phyloP scores from a whole-genome alignment of 2,888 invertebrate species.

The Acrobasis suavella region DNA sequence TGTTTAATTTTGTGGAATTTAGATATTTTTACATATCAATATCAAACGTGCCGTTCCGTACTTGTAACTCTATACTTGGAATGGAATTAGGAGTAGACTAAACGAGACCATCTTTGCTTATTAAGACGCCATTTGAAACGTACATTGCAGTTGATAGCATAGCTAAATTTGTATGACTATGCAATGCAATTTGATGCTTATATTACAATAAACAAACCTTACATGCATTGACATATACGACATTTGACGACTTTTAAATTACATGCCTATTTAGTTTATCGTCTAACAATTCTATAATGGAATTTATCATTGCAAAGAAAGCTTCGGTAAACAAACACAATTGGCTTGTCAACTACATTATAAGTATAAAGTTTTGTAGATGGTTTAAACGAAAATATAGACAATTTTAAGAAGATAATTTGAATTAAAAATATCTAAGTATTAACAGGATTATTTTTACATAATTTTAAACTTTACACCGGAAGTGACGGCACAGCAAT shows the following conservation, averaged over 20 bases:
- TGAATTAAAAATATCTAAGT: too few species aligned
- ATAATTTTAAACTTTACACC: too few species aligned
- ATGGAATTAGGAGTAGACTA: slow-evolving; percentile 39
- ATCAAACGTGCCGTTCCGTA: slow-evolving; percentile 18
- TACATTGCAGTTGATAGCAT: slow-evolving; percentile 63
- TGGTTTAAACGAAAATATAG: too few species aligned
- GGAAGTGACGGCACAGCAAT: too few species aligned
- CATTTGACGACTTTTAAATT: slow-evolving; percentile 44
- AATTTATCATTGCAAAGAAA: too few species aligned
- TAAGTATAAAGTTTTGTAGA: too few species aligned
- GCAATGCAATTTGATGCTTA: slow-evolving; percentile 43
- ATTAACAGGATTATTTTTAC: too few species aligned
- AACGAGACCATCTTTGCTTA: slow-evolving; percentile 47
- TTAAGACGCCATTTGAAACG: slow-evolving; percentile 56
- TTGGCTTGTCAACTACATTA: too few species aligned
- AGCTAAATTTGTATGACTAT: slow-evolving; percentile 63
- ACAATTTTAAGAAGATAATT: too few species aligned
- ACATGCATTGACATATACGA: slow-evolving; percentile 34
- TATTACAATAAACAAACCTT: slow-evolving; percentile 37
- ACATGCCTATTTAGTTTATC: slow-evolving; percentile 23
- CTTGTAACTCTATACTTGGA: slow-evolving; percentile 36
- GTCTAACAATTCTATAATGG: background rate
- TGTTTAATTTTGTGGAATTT: too few species aligned
- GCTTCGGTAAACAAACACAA: too few species aligned
- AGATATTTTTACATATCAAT: too few species aligned